These are phyloP conservation scores for Liasis olivaceus DNA, from an alignment of 2,797 vertebrate genomes.

Conservation along the genomic window DNA sequence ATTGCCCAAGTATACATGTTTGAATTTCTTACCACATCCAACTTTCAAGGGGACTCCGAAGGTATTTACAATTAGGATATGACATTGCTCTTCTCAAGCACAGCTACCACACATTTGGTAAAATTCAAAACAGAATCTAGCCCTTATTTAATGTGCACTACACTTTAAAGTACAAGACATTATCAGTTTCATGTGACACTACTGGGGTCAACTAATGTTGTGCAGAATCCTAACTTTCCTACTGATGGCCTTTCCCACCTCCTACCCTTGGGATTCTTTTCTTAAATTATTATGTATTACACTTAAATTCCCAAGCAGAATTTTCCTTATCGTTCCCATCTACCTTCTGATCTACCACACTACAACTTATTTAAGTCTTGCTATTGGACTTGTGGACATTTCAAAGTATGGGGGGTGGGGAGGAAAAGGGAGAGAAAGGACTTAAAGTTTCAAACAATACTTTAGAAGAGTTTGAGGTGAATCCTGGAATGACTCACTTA, in stretches of 20 bases:
- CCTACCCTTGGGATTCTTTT: constrained; percentile 9
- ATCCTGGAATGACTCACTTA: neutral
- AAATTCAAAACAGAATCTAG: neutral
- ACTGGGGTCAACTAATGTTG: constrained; percentile 57
- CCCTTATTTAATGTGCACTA: neutral
- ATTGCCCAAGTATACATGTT: neutral
- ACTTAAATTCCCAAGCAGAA: neutral
- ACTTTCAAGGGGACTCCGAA: neutral
- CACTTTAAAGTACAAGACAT: neutral
- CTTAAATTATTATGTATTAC: constrained; percentile 16
- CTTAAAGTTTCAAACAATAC: neutral
- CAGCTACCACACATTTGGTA: neutral
- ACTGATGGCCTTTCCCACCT: neutral
- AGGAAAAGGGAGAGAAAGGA: neutral
- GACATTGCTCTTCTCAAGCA: neutral
- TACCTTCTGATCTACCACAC: neutral
- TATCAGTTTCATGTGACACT: constrained; percentile 57
- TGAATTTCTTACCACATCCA: neutral
- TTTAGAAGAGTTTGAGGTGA: neutral
- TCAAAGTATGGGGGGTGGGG: neutral
- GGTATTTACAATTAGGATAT: neutral
- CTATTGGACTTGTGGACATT: neutral
- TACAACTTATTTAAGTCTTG: neutral
- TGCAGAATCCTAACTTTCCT: constrained; percentile 1
- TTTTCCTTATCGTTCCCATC: neutral